Evolutionary conservation across 2,888 invertebrate species (phyloP), one percentile per base, ranked within the genome.

Genomic region (Carterocephalus palaemon): DNA sequence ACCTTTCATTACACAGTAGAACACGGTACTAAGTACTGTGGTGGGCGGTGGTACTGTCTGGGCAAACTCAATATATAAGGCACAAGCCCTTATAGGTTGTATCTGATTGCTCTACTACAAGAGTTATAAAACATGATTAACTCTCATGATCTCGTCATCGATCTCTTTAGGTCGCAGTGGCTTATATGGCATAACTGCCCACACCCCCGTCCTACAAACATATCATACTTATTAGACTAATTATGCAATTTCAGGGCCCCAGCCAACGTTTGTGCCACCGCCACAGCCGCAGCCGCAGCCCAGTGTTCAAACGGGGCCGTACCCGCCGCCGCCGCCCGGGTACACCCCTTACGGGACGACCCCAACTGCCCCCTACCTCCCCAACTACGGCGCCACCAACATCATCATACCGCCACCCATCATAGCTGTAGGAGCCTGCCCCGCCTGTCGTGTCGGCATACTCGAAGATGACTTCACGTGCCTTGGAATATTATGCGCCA

Each of bases 381-480:
- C 90, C 0, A 87, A 89, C 19, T 92, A 91, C 56, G 90, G 91
- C 9, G 88, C 92, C 1, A 85, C 86, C 3, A 89, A 82, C 34
- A 88, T 92, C 13, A 89, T 92, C 46, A 90, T 92, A 51, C 90
- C 92, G 36, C 91, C 92, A 2, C 92, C 94, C 51, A 94, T 96
- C 22, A 92, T 96, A 50, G 85, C 95, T 0, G 92, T 96, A 0
- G 95, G 95, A 0, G 95, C 93, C 2, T 97, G 96, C 73, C 96
- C 96, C 1, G 93, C 94, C 1, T 97, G 96, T 67, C 88, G 96
- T 56, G 94, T 96, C 47, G 97, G 96, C 8, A 89, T 94, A 15
- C 81, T 96, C 26, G 95, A 96, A 78, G 95, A 96, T 60, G 94
- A 95, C 66, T 96, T 92, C 74, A 93, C 95, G 0, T 93, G 94